phyloP scores from a whole-genome alignment of 2,113 vertebrate species.

The Desmodus rotundus region DNA sequence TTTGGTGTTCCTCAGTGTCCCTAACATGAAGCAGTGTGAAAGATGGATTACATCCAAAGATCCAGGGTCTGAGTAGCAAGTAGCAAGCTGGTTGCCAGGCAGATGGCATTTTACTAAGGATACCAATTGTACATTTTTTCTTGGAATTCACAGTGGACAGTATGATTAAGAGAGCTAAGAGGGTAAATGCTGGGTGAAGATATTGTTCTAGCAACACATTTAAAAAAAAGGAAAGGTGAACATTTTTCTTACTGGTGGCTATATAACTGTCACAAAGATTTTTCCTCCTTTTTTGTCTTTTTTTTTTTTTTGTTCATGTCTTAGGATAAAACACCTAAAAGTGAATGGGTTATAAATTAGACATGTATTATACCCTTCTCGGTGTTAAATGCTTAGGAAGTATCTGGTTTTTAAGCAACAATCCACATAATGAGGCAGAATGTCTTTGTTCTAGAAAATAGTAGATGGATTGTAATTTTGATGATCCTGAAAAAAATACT shows the following conservation, averaged over 20 bases:
- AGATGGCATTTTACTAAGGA: slow-evolving; percentile 25
- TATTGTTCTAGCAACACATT: slow-evolving; percentile 37
- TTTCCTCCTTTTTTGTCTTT: not conserved
- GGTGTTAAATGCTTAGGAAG: slow-evolving; percentile 37
- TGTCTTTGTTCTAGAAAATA: slow-evolving; percentile 58
- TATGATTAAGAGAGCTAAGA: slow-evolving; percentile 39
- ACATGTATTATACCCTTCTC: not conserved
- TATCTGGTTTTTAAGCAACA: slow-evolving; percentile 42
- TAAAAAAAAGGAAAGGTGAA: slow-evolving; percentile 12
- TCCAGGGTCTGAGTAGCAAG: not conserved
- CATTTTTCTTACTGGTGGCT: slow-evolving; percentile 43
- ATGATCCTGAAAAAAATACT: slow-evolving; percentile 44
- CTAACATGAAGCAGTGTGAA: not conserved
- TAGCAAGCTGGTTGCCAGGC: not conserved
- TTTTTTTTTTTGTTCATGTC: not conserved
- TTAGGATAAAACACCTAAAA: slow-evolving; percentile 22
- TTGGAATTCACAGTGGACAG: not conserved
- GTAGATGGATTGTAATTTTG: slow-evolving; percentile 34
- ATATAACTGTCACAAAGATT: not conserved
- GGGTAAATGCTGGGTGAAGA: slow-evolving; percentile 25
- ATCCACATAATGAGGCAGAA: slow-evolving; percentile 40
- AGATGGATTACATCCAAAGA: not conserved
- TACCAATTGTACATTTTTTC: not conserved
- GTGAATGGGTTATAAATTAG: slow-evolving; percentile 42
- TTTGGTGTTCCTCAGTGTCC: not conserved